Base-by-base conservation (phyloP, 2,113 vertebrate genomes). In the Amphilophus citrinellus region DNA sequence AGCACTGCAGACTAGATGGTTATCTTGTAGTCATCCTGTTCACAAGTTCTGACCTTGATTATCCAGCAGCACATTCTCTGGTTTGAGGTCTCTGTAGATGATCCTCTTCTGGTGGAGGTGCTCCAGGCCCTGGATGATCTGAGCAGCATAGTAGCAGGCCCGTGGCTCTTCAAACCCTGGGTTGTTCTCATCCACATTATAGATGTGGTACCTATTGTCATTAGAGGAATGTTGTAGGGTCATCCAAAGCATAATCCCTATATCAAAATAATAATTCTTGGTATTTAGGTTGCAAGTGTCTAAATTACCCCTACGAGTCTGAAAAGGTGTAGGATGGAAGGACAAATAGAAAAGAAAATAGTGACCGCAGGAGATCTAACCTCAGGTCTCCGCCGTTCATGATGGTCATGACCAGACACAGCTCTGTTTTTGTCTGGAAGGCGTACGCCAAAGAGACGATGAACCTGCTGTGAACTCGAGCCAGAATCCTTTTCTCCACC, bases 351-450 rank as follows among this genome's bases (percentile, higher is more conserved):
- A 73, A 60, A 50, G n/a, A 50, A 32, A 80, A n/a, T 1, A 27
- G 3, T 18, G 13, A 5, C 15, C 9, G 32, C 17, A 42, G 14
- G 11, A 47, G 79, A 10, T 79, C 82, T 91, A 47, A 96, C 96
- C 96, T 96, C 76, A 98, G 95, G 93, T 98, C 97, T 20, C 97
- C 98, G 59, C 97, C 97, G 7, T 97, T 98, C 98, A 98, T 98
- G 88, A 98, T 96, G 90, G 95, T 98, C 97, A 98, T 98, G 86
- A 97, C 96, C 90, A 99, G 96, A 95, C 98, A 98, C 83, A 98
- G 92, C 44, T 98, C 96, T 14, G 84, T 94, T 94, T 96, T 98
- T 37, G 86, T 96, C 90, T 98, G 96, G 83, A 95, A 98, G 44
- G 97, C 97, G 0, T 98, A 99, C 14, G 97, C 96, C 91, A 97